These are phyloP conservation scores for Styela clava DNA, from an alignment of 23 tunicate species.

Conservation along the genomic window DNA sequence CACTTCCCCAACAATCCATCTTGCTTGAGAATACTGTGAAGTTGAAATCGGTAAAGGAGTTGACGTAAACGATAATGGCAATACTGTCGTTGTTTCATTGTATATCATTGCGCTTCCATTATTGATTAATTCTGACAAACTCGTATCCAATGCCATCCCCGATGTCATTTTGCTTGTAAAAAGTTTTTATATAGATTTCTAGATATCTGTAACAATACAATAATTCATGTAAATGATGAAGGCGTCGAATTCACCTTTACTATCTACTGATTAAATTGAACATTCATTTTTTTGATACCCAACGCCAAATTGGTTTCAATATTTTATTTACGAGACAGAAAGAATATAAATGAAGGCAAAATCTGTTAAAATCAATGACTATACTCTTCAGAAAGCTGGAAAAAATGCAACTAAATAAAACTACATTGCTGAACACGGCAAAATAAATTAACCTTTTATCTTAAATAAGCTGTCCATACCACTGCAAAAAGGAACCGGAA, in stretches of 20 bases:
- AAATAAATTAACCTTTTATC: too few relatives aligned
- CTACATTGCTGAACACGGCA: too few relatives aligned
- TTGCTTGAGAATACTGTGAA: neutral
- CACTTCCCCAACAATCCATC: constrained; percentile 33
- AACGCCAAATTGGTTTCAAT: neutral
- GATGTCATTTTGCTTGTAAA: neutral
- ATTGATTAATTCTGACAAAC: neutral
- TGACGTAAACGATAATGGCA: neutral
- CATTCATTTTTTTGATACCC: neutral
- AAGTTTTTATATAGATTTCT: neutral
- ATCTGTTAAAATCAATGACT: too few relatives aligned
- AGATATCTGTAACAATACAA: neutral
- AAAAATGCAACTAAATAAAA: too few relatives aligned
- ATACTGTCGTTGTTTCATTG: neutral
- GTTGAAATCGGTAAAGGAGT: neutral
- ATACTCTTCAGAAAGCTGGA: too few relatives aligned
- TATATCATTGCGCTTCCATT: neutral
- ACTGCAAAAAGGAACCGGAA: too few relatives aligned
- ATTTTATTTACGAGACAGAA: neutral
- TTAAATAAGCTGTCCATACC: too few relatives aligned
- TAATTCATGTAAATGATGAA: too few relatives aligned
- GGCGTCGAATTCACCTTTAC: neutral
- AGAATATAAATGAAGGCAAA: too few relatives aligned
- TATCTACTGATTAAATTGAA: neutral
- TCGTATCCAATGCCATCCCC: neutral